Evolutionary conservation across 2,888 invertebrate species (phyloP), one percentile per base, ranked within the genome.

Genomic region (Megastigmus dorsalis): DNA sequence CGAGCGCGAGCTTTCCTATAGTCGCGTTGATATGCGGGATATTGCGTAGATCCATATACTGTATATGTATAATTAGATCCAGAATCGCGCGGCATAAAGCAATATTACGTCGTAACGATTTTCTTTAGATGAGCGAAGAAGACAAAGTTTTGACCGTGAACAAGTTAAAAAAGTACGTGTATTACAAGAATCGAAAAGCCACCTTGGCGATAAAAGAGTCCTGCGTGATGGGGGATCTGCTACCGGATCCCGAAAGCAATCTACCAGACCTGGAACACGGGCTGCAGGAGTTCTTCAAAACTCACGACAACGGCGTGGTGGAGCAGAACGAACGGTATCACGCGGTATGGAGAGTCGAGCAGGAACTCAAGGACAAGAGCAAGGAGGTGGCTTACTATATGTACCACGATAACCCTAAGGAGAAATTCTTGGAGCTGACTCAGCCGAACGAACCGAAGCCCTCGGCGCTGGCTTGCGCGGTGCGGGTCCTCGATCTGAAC

Each of bases 361-460:
- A 87, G 26, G 83, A 85, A 10, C 65, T 75, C 1, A 74, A 75
- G 18, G 68, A 77, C 0, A 79, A 78, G 1, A 76, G 69, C 4
- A 80, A 78, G 52, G 75, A 78, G n/a, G 79, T 73, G 0, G 80
- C 84, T 3, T 89, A 86, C 65, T 90, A 88, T 78, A 85, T 89
- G 77, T 90, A 89, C 75, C 89, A 90, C 79, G 86, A 89, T 0
- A 85, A 89, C 74, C 88, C 89, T 26, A 83, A 89, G 18, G 88
- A 89, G 18, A 88, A 23, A 6, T 50, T 74, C 36, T 43, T 33
- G 3, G 23, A 45, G 15, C 62, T 4, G 48, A 62, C 30, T 6
- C 41, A 1, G 0, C n/a, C 3, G 55, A 48, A 38, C n/a, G n/a
- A 28, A 30, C 28, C 33, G 75, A 48, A 10, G 23, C 26, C n/a